These are phyloP conservation scores for Hoplias malabaricus DNA, from an alignment of 2,113 vertebrate species.

Conservation along the genomic window DNA sequence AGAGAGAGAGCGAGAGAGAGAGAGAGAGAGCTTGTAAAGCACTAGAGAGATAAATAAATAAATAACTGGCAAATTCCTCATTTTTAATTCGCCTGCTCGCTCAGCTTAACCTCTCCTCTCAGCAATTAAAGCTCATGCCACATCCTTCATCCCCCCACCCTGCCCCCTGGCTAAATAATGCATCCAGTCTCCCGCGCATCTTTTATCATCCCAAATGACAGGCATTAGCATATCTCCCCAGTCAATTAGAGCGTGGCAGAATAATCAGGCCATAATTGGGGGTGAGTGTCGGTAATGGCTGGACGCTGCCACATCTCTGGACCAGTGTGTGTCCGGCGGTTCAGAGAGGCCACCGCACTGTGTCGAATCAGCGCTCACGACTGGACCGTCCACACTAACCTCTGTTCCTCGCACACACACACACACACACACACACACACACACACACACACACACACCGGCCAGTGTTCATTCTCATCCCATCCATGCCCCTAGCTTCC, in stretches of 20 bases:
- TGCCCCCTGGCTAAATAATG: constrained; percentile 99
- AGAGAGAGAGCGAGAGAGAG: constrained; percentile 51
- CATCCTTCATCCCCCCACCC: constrained; percentile 98
- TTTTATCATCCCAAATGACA: constrained; percentile 99
- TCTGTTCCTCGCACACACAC: background rate
- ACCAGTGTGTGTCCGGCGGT: constrained; percentile 69
- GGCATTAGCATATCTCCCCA: constrained; percentile 99
- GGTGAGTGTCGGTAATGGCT: constrained; percentile 98
- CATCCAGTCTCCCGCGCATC: constrained; percentile 95
- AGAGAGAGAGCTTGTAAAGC: constrained; percentile 55
- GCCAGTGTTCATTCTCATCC: background rate
- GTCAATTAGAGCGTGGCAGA: constrained; percentile 98
- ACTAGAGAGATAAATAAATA: constrained; percentile 71
- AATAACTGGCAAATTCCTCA: constrained; percentile 79
- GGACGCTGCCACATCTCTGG: constrained; percentile 92
- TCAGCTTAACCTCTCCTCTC: constrained; percentile 99
- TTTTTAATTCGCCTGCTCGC: constrained; percentile 98
- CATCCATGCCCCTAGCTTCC: background rate
- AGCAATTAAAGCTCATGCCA: constrained; percentile 97
- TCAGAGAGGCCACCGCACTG: constrained; percentile 62
- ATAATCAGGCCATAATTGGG: constrained; percentile 99
- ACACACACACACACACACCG: background rate
- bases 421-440: background rate
- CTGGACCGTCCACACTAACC: constrained; percentile 31
- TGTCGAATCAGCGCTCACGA: constrained; percentile 30